Percentiles rank a stretch among this genome's conserved stretches.
Conservation (phyloP, 2,113 vertebrate species). For the Neofelis nebulosa region DNA sequence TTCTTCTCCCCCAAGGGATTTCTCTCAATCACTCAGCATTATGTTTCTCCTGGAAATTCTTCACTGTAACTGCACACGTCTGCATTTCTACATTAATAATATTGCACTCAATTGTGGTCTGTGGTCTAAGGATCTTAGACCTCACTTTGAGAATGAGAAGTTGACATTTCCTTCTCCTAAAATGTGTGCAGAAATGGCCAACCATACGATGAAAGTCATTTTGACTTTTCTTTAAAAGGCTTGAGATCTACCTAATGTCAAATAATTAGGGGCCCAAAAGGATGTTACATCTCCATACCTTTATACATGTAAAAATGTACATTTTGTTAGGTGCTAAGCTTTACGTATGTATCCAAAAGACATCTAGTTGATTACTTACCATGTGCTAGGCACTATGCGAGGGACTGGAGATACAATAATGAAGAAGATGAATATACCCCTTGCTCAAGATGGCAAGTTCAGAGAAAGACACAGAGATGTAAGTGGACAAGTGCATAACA, state of each 20-base stretch:
- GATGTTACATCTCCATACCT: background rate
- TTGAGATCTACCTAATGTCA: background rate
- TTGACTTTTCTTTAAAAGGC: background rate
- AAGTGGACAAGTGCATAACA: background rate
- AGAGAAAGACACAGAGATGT: background rate
- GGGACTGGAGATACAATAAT: background rate
- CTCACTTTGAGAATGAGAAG: background rate
- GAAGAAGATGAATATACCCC: background rate
- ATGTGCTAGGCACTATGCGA: background rate
- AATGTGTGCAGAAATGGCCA: background rate
- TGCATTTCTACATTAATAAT: background rate
- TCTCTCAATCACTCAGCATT: background rate
- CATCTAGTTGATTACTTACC: background rate
- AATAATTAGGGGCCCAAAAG: background rate
- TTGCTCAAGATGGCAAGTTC: background rate
- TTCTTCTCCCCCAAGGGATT: background rate
- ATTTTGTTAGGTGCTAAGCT: background rate
- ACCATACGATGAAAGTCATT: background rate
- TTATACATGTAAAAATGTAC: background rate
- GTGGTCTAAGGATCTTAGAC: background rate
- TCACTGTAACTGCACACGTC: background rate
- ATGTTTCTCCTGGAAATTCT: constrained; percentile 31
- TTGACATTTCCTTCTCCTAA: background rate
- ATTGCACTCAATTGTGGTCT: background rate
- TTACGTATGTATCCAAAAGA: background rate